phyloP scores from a whole-genome alignment of 2,888 invertebrate species.

The Parnassius orleans region DNA sequence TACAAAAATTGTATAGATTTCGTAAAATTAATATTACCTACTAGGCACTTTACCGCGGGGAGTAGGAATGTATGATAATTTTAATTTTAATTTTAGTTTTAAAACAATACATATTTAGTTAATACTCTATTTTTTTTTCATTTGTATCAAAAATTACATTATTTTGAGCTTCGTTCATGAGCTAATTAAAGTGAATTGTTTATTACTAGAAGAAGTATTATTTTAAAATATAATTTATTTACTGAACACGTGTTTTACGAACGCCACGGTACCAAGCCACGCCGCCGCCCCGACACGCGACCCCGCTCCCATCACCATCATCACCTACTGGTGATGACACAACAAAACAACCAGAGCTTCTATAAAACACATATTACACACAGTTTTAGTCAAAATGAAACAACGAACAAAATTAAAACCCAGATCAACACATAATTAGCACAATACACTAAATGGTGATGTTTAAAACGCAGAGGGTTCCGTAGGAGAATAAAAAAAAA shows the following conservation, averaged over 20 bases:
- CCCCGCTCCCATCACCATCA: slow-evolving; percentile 56
- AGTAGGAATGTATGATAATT: no score
- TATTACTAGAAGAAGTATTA: no score
- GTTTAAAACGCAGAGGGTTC: slow-evolving; percentile 60
- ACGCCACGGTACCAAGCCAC: slow-evolving; percentile 24
- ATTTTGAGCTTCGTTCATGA: no score
- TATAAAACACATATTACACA: slow-evolving; percentile 78
- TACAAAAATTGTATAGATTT: no score
- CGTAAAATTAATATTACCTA: no score
- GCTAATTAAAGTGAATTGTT: no score
- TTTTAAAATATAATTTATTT: no score
- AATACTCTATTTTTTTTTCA: no score
- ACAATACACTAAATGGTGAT: slow-evolving; percentile 77
- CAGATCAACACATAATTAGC: slow-evolving; percentile 79
- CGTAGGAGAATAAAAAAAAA: slow-evolving; percentile 49
- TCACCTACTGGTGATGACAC: slow-evolving; percentile 49
- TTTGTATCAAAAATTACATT: no score
- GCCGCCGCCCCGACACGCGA: slow-evolving; percentile 54
- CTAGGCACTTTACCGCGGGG: no score
- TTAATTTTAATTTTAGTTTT: no score
- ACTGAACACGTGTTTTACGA: slow-evolving; percentile 14
- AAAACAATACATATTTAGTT: no score
- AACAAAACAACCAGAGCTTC: slow-evolving; percentile 69
- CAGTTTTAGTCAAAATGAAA: slow-evolving; percentile 77
- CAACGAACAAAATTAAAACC: slow-evolving; percentile 80